A percentile compares a stretch with the other conserved stretches of the same genome.
Conservation (phyloP, 2,888 invertebrate genomes). For the Serrognathus titanus region DNA sequence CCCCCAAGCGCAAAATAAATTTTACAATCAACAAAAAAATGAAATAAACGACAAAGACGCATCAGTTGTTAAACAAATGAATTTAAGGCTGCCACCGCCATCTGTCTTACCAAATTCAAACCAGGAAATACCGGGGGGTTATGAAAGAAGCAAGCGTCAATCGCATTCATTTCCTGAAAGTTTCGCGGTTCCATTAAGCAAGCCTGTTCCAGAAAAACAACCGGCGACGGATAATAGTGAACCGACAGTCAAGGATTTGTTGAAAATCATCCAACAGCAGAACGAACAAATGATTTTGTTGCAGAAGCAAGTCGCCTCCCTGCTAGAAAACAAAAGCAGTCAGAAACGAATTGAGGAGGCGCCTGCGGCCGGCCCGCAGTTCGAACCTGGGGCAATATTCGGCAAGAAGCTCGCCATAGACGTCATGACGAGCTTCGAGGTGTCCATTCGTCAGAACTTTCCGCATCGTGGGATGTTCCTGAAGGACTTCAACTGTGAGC, state of each 20-base stretch:
- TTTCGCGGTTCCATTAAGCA: too few species aligned
- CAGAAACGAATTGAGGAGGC: constrained; percentile 32
- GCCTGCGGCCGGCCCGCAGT: constrained; percentile 23
- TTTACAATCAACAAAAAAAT: not conserved
- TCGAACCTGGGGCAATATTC: constrained; percentile 10
- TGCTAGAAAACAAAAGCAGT: constrained; percentile 43
- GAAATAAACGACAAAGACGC: not conserved
- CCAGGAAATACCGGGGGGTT: too few species aligned
- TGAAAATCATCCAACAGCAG: constrained; percentile 64
- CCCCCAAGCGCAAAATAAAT: not conserved
- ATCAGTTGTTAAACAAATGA: too few species aligned
- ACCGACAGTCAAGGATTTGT: constrained; percentile 58
- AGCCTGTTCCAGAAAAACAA: too few species aligned
- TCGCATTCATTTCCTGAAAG: too few species aligned
- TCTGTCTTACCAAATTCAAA: too few species aligned
- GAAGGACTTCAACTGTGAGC: constrained; percentile 24
- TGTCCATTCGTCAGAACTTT: constrained; percentile 41
- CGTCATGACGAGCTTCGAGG: constrained; percentile 70
- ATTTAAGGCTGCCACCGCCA: too few species aligned
- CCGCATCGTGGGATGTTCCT: constrained; percentile 8
- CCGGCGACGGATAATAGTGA: constrained; percentile 40
- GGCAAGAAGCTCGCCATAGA: constrained; percentile 60
- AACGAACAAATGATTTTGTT: constrained; percentile 63
- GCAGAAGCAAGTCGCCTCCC: constrained; percentile 62
- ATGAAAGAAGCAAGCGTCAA: too few species aligned